Evolutionary conservation across 2,888 invertebrate species (phyloP), one percentile per base, ranked within the genome.

Genomic region (Cryptus armator): DNA sequence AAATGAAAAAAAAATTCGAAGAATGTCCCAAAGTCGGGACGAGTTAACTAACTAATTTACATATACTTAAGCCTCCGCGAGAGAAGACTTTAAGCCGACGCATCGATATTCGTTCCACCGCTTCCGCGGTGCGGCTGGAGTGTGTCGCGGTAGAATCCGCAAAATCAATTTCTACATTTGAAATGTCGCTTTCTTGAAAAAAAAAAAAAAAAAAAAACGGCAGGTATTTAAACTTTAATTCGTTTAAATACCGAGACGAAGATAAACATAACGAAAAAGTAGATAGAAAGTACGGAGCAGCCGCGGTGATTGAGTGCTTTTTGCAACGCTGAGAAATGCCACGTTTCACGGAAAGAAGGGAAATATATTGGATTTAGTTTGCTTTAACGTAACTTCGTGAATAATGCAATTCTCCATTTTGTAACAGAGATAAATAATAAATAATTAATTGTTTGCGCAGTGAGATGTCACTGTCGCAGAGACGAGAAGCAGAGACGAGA

Each of bases 31-130:
- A 66, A 72, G 82, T 66, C 62, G 71, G 77, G 64, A 56, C 77
- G 56, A 81, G 81, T 85, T 86, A 82, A 86, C 77, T 75, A 82
- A 84, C 86, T 86, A 81, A 87, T 87, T 87, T 87, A 83, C 86
- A 87, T 87, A 70, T 66, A 71, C 75, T 84, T 76, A 84, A 56
- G 19, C 48, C 56, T 59, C 62, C 78, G 64, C 48, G 37, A 68
- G 37, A 59, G 75, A 12, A 48, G 53, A 59, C 64, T 79, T 46
- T 29, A 12, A 56, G 16, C 12, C 53, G 37, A 76, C 71, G 56
- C 77, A 76, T 70, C 72, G 76, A 82, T 82, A 82, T 82, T 76
- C 77, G 43, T 71, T 44, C 46, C 67, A 37, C n/a, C 51, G 51
- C 7, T 66, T 2, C 16, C 29, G 37, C 37, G 48, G 6, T 24